Evolutionary conservation across 92 coral and sea anemone species (phyloP).

Genomic region (Scolanthus callimorphus): DNA sequence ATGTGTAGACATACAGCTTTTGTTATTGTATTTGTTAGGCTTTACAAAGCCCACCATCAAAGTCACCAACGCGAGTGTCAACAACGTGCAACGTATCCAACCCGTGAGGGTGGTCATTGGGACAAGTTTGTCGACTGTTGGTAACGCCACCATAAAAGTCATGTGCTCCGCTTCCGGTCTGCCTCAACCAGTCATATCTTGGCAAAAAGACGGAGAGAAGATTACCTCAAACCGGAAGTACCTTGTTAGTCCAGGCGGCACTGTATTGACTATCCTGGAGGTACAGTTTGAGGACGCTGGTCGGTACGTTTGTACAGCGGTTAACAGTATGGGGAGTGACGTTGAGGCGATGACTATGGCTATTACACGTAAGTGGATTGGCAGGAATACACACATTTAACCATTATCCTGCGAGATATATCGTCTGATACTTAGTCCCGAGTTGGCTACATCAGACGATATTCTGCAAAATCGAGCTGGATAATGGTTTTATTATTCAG

Average conservation of each 20-base stretch:
- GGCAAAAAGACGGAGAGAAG: slow-evolving; percentile 48
- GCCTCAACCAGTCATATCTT: slow-evolving; percentile 61
- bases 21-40: no score
- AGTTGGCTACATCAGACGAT: no score
- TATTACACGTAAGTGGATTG: slow-evolving; percentile 61
- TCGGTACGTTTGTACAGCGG: slow-evolving; percentile 57
- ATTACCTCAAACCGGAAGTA: slow-evolving; percentile 33
- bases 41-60: slow-evolving; percentile 25
- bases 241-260: slow-evolving; percentile 20
- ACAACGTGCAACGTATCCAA: slow-evolving; percentile 42
- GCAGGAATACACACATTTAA: no score
- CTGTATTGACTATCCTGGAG: slow-evolving; percentile 35
- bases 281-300: slow-evolving; percentile 53
- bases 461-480: no score
- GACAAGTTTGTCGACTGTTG: slow-evolving; percentile 44
- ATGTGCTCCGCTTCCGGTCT: slow-evolving; percentile 54
- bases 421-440: no score
- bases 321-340: slow-evolving; percentile 54
- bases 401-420: no score
- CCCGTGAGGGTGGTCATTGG: slow-evolving; percentile 65
- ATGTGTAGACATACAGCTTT: no score
- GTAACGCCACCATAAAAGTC: slow-evolving; percentile 48
- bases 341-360: slow-evolving; percentile 33
- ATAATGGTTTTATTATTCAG: no score
- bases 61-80: slow-evolving; percentile 5